Conservation (phyloP, 2,888 invertebrate genomes). For the Nephrotoma appendiculata region DNA sequence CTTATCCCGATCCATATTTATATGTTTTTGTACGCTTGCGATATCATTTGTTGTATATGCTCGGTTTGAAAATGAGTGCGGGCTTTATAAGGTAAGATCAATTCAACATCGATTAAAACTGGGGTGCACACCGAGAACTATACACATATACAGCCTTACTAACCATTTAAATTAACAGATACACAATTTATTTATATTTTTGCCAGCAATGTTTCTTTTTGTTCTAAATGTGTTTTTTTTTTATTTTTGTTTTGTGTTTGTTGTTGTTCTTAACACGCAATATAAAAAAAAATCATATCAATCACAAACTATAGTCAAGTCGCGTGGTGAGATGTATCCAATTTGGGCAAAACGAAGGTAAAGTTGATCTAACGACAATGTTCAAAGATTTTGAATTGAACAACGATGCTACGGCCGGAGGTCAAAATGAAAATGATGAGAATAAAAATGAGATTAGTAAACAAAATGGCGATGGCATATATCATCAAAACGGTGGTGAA, state of each 20-base stretch:
- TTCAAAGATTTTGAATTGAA: background rate
- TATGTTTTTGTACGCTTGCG: background rate
- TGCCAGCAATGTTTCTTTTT: background rate
- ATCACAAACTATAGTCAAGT: background rate
- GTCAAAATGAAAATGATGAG: background rate
- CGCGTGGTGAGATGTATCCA: constrained; percentile 8
- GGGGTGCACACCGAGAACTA: background rate
- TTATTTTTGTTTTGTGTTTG: constrained; percentile 3
- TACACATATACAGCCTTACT: background rate
- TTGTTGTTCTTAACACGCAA: background rate
- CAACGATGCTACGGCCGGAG: background rate
- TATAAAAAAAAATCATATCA: background rate
- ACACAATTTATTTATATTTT: background rate
- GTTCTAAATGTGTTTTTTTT: constrained; percentile 5
- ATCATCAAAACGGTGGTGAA: constrained; percentile 9
- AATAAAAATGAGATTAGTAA: background rate
- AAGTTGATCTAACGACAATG: constrained; percentile 1
- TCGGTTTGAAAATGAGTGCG: background rate
- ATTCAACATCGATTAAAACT: background rate
- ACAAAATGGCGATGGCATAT: constrained; percentile 27
- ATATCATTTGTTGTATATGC: background rate
- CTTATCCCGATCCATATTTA: background rate
- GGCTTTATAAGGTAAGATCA: background rate
- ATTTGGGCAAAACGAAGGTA: constrained; percentile 4
- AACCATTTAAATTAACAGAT: background rate